phyloP scores from a whole-genome alignment of 2,113 vertebrate genomes.

The Lucifuga dentata region DNA sequence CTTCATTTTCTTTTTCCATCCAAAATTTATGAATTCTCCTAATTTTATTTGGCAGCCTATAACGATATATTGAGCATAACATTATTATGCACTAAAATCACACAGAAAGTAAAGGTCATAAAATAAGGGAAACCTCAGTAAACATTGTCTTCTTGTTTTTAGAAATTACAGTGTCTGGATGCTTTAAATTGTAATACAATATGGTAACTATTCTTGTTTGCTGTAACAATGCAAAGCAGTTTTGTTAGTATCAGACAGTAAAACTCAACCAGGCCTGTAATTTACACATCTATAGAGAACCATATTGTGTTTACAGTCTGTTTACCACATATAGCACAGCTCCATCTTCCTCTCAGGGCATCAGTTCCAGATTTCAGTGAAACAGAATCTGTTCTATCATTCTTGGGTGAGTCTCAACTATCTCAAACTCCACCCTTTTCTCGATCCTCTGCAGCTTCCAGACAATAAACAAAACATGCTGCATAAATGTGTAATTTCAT shows the following conservation, averaged over 20 bases:
- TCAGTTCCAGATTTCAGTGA: slow-evolving; percentile 14
- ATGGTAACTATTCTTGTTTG: slow-evolving; percentile 3
- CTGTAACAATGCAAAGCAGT: slow-evolving; percentile 28
- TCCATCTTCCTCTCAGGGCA: slow-evolving; percentile 32
- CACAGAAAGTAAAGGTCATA: neutral
- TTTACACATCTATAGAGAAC: slow-evolving; percentile 27
- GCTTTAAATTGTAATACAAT: slow-evolving; percentile 4
- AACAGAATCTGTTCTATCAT: slow-evolving; percentile 31
- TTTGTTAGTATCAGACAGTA: slow-evolving; percentile 24
- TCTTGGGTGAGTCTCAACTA: slow-evolving; percentile 8
- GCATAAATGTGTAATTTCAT: slow-evolving; percentile 1
- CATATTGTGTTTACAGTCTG: slow-evolving; percentile 40
- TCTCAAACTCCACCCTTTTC: neutral
- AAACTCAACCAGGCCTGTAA: slow-evolving; percentile 51
- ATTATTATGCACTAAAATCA: slow-evolving; percentile 12
- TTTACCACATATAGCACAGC: slow-evolving; percentile 23
- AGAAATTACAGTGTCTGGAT: slow-evolving; percentile 1
- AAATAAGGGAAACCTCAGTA: neutral
- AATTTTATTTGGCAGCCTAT: slow-evolving; percentile 41
- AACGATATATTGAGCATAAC: slow-evolving; percentile 12
- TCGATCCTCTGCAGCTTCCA: neutral
- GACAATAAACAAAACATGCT: slow-evolving; percentile 16
- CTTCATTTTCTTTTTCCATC: slow-evolving; percentile 22
- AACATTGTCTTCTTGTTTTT: neutral
- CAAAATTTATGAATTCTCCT: slow-evolving; percentile 40